Base-by-base conservation (phyloP, 2,797 vertebrate species). In the Heliangelus exortis region DNA sequence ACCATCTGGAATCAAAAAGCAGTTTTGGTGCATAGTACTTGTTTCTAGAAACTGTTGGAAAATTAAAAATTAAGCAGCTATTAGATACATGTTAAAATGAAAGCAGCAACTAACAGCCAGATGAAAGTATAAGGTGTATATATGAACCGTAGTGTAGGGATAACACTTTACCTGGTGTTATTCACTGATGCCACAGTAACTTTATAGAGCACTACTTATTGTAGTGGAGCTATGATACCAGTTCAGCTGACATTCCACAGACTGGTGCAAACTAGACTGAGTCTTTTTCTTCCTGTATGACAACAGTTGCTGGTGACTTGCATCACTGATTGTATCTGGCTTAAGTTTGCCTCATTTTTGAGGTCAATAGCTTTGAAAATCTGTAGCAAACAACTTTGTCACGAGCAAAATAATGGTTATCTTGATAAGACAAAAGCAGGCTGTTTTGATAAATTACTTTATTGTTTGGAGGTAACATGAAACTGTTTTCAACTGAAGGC, bases 381-480 rank as follows among this genome's bases (percentile, higher is more conserved):
- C 20, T 22, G 12, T 7, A 84, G 29, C 15, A 12, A 77, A 8
- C 33, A 51, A 23, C 53, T 85, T 68, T 10, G 26, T 28, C 26
- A 47, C 74, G 29, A 92, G 29, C 66, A 91, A 80, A n/a, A 12
- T n/a, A 34, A 13, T 11, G 10, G 53, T 62, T 84, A 74, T 45
- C 57, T 72, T 1, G 19, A 17, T 45, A 84, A 53, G 63, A 96
- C 82, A 92, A 59, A 90, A 87, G 36, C 82, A 84, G 31, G 15
- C 33, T 77, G 86, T 78, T 93, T 86, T 84, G 91, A 91, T 95
- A 96, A 95, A 91, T 96, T 90, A 93, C 59, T 96, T 96, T 96
- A 96, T 95, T 96, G 74, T 48, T 75, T 59, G 66, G 90, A 95
- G 94, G 89, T 88, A 89, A 92, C 0, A 15, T 68, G 68, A 83